These are phyloP conservation scores for Choristoneura fumiferana DNA, from an alignment of 1,140 invertebrate species.

Conservation along the genomic window DNA sequence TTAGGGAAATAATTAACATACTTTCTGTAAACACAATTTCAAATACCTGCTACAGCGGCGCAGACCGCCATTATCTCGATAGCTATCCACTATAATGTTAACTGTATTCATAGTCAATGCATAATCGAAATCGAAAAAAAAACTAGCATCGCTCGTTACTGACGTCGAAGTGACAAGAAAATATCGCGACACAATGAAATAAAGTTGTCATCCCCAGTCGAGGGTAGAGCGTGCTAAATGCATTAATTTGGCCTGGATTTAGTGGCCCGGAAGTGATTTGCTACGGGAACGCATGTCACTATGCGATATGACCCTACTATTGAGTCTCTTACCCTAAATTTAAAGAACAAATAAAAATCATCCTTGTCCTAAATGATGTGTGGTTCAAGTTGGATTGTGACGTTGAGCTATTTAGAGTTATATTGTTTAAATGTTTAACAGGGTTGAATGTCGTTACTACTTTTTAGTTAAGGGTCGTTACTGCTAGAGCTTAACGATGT, in stretches of 20 bases:
- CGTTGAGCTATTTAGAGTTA: conserved; percentile 31
- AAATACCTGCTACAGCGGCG: no score
- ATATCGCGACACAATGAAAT: conserved; percentile 73
- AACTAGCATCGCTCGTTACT: conserved; percentile 33
- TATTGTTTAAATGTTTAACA: conserved; percentile 41
- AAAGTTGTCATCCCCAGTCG: conserved; percentile 73
- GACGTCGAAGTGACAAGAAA: conserved; percentile 67
- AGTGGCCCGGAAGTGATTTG: conserved; percentile 77
- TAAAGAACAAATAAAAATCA: conserved; percentile 44
- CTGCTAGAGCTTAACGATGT: conserved; percentile 49
- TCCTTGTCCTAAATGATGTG: conserved; percentile 40
- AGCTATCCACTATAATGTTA: no score
- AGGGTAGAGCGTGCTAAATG: conserved; percentile 72
- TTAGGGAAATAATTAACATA: no score
- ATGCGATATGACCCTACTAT: conserved; percentile 62
- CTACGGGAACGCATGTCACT: conserved; percentile 68
- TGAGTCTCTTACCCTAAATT: conserved; percentile 51
- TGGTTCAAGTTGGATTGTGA: conserved; percentile 37
- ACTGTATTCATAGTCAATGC: not conserved
- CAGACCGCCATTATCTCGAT: no score
- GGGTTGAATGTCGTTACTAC: conserved; percentile 41
- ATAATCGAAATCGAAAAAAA: conserved; percentile 5
- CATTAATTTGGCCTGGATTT: conserved; percentile 76
- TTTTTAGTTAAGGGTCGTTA: conserved; percentile 56
- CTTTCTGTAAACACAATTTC: no score